Base-by-base conservation (phyloP, 2,888 invertebrate species). In the Monopis laevigella region DNA sequence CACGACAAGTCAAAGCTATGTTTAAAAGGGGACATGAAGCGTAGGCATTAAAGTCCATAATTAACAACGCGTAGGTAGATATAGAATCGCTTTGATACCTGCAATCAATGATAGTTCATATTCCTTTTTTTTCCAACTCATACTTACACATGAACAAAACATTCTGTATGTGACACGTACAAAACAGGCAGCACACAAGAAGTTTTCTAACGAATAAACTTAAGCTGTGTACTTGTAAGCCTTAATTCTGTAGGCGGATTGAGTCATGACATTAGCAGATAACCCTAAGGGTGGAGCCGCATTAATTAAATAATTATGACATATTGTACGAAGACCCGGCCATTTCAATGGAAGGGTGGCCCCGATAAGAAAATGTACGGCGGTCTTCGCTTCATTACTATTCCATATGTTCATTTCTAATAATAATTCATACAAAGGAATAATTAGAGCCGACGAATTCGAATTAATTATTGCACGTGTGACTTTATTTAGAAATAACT, bases 261-360 rank as follows among this genome's bases (percentile, higher is more conserved):
- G 59, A 72, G 28, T 19, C 35, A 27, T 41, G 28, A 34, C 34
- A 27, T 32, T 35, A 39, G 17, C 35, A 32, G 39, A 29, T 35
- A 39, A 43, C 35, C 43, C 40, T 18, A 36, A 29, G 29, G 30
- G 34, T 41, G 55, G 67, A 65, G 58, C 62, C 61, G 70, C 65
- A 74, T 75, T 75, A 74, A 78, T 77, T 77, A 74, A 75, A 72
- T 75, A 77, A 77, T 78, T 77, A 75, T 73, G 72, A 74, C 75
- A 74, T 74, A 78, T 77, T 75, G 74, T 75, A 57, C 58, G 68
- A 64, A 19, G 18, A 18, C 6, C 21, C 19, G 10, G 13, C 62
- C 66, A 52, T 62, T 67, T 68, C 65, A 70, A 74, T 72, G 62
- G 62, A 55, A 65, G 67, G 70, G 70, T 55, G 62, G 51, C 50